Base-by-base conservation (phyloP, 2,797 vertebrate species). In the Phataginus tetradactyla region DNA sequence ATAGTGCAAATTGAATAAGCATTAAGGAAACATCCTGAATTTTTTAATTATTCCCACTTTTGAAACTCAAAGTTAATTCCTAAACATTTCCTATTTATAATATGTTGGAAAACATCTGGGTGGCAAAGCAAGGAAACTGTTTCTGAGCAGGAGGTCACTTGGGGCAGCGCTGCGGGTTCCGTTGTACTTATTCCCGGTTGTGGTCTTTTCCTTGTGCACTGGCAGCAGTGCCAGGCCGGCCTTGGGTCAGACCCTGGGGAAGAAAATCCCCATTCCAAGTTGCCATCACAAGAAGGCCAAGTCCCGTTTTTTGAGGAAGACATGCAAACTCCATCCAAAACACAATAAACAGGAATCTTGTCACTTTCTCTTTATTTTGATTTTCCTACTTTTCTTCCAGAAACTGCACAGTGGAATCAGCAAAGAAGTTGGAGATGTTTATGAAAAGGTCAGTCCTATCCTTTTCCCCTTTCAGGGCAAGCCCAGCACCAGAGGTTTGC, bases 371-470 rank as follows among this genome's bases (percentile, higher is more conserved):
- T 37, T 85, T 69, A 49, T 55, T 88, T 74, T 61, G 8, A 90
- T 91, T 61, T 84, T 94, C 88, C 69, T 34, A 17, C 55, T 90
- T 94, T 79, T 27, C 27, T 89, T 53, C 51, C 42, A 64, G 75
- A 91, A 93, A 45, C 11, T 81, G 71, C 66, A 21, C 61, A 45
- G 59, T 90, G 51, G 66, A 64, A 93, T 97, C 34, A 78, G 37
- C 32, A 59, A 78, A 77, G 53, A 64, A 20, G 12, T 57, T 57
- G 6, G 55, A 74, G 32, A 23, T 86, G 49, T 63, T 90, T 72
- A 42, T 72, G 75, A 80, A n/a, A 83, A 57, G 89, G 49, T 83
- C 37, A 77, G 66, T 84, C 71, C 77, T 69, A 57, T 71, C 34
- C 61, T 69, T 80, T 57, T 93, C 66, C 29, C 55, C 39, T 95